Evolutionary conservation across 2,888 invertebrate species (phyloP).

Genomic region (Steinernema hermaphroditum): DNA sequence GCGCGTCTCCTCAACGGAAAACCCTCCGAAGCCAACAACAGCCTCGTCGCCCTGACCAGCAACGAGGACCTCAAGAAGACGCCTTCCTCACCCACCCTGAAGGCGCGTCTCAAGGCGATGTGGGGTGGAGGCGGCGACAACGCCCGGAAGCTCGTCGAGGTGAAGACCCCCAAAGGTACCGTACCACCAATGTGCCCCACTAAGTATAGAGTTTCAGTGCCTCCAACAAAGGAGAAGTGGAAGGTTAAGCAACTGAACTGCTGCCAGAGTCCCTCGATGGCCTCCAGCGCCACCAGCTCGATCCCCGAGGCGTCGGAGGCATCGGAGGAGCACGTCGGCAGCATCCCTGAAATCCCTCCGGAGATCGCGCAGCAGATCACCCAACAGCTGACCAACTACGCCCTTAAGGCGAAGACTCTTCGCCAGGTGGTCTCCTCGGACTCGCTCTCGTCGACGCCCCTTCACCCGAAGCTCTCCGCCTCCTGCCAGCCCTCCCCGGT

Average conservation of each 20-base stretch:
- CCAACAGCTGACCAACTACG: slow-evolving; percentile 35
- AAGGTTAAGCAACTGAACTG: slow-evolving; percentile 45
- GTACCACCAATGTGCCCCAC: no score
- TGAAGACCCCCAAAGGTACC: slow-evolving; percentile 17
- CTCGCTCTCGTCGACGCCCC: slow-evolving; percentile 52
- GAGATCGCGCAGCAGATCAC: slow-evolving; percentile 40
- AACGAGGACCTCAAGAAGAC: neutral
- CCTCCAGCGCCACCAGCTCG: slow-evolving; percentile 34
- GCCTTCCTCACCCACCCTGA: neutral
- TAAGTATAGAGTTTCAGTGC: slow-evolving; percentile 2
- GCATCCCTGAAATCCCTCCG: slow-evolving; percentile 35
- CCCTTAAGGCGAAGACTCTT: neutral
- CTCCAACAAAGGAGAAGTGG: slow-evolving; percentile 41
- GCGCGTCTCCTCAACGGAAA: neutral
- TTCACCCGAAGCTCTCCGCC: slow-evolving; percentile 32
- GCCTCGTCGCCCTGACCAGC: neutral
- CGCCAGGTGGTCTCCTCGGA: slow-evolving; percentile 39
- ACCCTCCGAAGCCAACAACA: neutral
- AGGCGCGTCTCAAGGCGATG: slow-evolving; percentile 6
- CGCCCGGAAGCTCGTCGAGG: neutral
- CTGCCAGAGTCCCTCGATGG: slow-evolving; percentile 47
- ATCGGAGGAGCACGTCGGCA: neutral
- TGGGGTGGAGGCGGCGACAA: neutral
- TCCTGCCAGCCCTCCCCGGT: slow-evolving; percentile 23
- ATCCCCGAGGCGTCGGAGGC: neutral